Conservation (phyloP, 2,888 invertebrate species). For the Andrena minutula region DNA sequence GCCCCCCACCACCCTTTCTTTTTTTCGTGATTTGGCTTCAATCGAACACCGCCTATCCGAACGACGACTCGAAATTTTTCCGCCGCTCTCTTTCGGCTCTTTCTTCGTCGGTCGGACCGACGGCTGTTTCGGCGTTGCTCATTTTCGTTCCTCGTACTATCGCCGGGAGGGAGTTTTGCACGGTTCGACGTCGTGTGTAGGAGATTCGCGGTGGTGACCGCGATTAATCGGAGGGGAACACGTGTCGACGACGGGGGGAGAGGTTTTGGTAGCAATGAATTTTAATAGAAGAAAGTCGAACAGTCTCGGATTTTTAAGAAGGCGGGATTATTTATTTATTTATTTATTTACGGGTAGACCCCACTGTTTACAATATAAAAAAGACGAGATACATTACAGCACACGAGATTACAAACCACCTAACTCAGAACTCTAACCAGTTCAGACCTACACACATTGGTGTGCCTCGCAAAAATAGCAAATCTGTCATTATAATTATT, state of each 20-base stretch:
- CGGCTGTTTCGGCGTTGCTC: conserved; percentile 39
- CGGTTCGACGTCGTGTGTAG: neutral
- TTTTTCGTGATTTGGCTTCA: conserved; percentile 65
- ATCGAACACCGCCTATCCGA: conserved; percentile 64
- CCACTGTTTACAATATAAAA: too few species aligned
- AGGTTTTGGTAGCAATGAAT: neutral
- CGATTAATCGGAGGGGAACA: neutral
- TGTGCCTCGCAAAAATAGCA: too few species aligned
- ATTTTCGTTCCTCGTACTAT: conserved; percentile 36
- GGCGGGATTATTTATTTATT: too few species aligned
- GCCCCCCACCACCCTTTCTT: neutral
- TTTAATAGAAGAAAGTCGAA: too few species aligned
- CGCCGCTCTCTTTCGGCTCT: conserved; percentile 36
- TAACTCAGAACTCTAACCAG: too few species aligned
- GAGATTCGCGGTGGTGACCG: neutral
- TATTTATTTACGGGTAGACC: too few species aligned
- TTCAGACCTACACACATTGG: too few species aligned
- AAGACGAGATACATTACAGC: too few species aligned
- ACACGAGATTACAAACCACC: too few species aligned
- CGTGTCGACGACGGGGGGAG: neutral
- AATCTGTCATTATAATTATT: too few species aligned
- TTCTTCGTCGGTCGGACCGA: conserved; percentile 34
- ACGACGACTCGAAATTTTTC: conserved; percentile 59
- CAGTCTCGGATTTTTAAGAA: too few species aligned
- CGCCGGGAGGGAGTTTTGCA: neutral